Percentiles rank a stretch among this genome's conserved stretches.
phyloP scores from a whole-genome alignment of 2,113 vertebrate species.

The Chauna torquata region DNA sequence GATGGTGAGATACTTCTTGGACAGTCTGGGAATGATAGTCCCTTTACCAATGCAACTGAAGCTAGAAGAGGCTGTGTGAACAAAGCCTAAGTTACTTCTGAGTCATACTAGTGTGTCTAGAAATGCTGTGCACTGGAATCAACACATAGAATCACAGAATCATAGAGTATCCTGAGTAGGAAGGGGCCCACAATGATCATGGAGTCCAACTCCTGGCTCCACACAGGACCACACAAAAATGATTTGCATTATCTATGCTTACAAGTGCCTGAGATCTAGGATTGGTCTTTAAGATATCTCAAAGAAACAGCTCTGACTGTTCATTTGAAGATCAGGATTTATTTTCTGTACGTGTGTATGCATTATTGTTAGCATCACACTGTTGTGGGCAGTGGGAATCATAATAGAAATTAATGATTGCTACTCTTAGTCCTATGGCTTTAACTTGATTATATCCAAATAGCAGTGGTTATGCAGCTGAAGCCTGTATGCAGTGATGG shows the following conservation, averaged over 20 bases:
- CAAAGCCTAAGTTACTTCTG: neutral
- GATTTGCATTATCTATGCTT: neutral
- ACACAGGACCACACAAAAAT: no score
- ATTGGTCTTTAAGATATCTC: neutral
- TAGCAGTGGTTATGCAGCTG: constrained; percentile 1
- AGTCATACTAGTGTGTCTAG: neutral
- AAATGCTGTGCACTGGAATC: neutral
- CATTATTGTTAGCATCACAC: neutral
- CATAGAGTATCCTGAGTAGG: no score
- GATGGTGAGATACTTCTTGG: neutral
- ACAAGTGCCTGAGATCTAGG: neutral
- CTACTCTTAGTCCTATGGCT: neutral
- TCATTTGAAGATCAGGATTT: neutral
- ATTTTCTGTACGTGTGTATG: neutral
- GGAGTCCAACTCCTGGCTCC: no score
- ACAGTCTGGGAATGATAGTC: neutral
- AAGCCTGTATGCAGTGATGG: neutral
- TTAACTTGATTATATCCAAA: neutral
- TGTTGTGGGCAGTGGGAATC: neutral
- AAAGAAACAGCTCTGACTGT: neutral
- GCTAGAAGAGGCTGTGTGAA: neutral
- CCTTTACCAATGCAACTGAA: neutral
- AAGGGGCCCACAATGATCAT: no score
- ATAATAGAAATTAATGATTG: neutral
- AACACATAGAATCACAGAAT: no score